Base-by-base conservation (phyloP, 2,797 vertebrate genomes). In the Cossypha heuglini region DNA sequence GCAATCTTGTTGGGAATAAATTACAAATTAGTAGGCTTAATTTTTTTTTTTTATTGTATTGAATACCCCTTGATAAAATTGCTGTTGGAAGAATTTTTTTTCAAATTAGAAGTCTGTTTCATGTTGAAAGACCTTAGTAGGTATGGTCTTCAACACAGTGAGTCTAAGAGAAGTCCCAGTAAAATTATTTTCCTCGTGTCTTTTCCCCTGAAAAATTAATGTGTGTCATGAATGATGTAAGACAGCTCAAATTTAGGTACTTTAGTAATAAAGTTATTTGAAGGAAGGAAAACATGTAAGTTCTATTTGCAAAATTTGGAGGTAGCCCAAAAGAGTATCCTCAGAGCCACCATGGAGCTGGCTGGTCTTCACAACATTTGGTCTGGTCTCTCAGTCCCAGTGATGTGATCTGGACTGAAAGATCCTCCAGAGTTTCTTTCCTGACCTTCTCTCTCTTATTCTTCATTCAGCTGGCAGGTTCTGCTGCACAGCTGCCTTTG, bases 361-460 rank as follows among this genome's bases (percentile, higher is more conserved):
- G 51, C 69, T 58, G 59, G 11, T 35, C 72, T 92, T 85, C 92
- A 80, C 26, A 84, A 80, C 21, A 55, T 94, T 88, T 71, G 33
- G 24, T 77, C 49, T 67, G 46, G 68, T 88, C 73, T 37, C 37
- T 88, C 49, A 61, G 16, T 80, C 54, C 72, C 76, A 1, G 0
- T 71, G 40, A 82, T 89, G n/a, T 78, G 75, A 79, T 87, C 80
- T 94, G 75, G 48, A 86, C 83, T 52, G 26, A 21, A 69, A 86
- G 58, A 92, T 82, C 67, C 63, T 94, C 66, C 28, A 79, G 86
- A 91, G 79, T 79, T 95, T 74, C 75, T 66, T 88, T 83, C 33
- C 79, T 95, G 91, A 91, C 78, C 83, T 95, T 88, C 67, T 92
- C 37, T 91, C 73, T 94, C 73, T 62, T 49, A 37, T 38, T 92